Evolutionary conservation across 1,140 invertebrate species (phyloP).

Genomic region (Meteorus sp.): DNA sequence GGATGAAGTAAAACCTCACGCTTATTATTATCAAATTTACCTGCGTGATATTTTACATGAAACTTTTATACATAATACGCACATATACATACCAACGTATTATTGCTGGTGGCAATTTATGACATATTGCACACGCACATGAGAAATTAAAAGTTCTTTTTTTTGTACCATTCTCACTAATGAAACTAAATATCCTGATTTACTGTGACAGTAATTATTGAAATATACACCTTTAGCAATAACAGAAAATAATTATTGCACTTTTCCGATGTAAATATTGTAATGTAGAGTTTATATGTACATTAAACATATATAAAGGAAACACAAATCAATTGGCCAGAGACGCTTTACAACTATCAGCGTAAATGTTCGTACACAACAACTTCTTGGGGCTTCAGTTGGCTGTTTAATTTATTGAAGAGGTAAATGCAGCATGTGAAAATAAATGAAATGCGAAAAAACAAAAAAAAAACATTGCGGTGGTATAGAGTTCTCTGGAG

Average conservation of each 20-base stretch:
- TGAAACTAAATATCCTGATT: no score
- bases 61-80: no score
- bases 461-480: neutral
- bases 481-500: neutral
- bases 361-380: conserved; percentile 1
- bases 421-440: no score
- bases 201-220: no score
- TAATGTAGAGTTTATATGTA: no score
- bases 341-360: conserved; percentile 7
- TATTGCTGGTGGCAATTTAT: no score
- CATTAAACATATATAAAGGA: neutral
- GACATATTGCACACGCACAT: neutral
- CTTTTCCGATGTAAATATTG: neutral
- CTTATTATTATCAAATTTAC: neutral
- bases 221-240: no score
- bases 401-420: conserved; percentile 3
- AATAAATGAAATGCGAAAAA: no score
- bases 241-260: neutral
- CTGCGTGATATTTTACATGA: neutral
- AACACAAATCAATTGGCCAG: neutral
- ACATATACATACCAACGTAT: no score
- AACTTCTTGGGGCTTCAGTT: neutral
- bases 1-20: neutral
- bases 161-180: neutral
- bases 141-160: neutral